phyloP scores from a whole-genome alignment of 2,888 invertebrate species.

The Caenorhabditis virilis region DNA sequence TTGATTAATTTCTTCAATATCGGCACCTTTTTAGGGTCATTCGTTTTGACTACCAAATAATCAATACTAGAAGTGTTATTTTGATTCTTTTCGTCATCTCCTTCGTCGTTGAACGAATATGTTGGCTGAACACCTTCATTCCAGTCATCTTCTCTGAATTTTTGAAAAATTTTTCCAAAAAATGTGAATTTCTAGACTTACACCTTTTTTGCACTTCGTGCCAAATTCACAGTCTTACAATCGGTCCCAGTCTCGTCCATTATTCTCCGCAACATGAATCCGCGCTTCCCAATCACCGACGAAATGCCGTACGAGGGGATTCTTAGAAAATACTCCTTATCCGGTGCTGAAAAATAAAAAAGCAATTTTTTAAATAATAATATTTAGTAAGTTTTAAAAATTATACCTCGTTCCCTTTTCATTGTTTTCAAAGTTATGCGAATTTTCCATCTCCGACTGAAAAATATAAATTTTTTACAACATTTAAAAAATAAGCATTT shows the following conservation, averaged over 20 bases:
- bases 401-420: too few species aligned
- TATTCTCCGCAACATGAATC: slow-evolving; percentile 13
- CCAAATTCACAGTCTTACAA: not conserved
- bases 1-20: not conserved
- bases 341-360: too few species aligned
- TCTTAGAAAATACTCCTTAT: slow-evolving; percentile 29
- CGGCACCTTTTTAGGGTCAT: too few species aligned
- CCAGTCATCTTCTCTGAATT: not conserved
- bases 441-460: too few species aligned
- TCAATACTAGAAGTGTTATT: too few species aligned
- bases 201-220: too few species aligned
- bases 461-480: too few species aligned
- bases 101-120: not conserved
- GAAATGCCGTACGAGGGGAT: slow-evolving; percentile 25
- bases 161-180: not conserved
- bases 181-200: not conserved
- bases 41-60: too few species aligned
- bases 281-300: slow-evolving; percentile 26
- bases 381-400: too few species aligned
- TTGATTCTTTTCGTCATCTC: not conserved
- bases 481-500: too few species aligned
- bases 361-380: too few species aligned
- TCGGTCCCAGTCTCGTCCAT: slow-evolving; percentile 14
- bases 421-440: too few species aligned
- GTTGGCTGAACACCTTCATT: not conserved